phyloP scores from a whole-genome alignment of 2,797 vertebrate genomes.

The Okamejei kenojei region DNA sequence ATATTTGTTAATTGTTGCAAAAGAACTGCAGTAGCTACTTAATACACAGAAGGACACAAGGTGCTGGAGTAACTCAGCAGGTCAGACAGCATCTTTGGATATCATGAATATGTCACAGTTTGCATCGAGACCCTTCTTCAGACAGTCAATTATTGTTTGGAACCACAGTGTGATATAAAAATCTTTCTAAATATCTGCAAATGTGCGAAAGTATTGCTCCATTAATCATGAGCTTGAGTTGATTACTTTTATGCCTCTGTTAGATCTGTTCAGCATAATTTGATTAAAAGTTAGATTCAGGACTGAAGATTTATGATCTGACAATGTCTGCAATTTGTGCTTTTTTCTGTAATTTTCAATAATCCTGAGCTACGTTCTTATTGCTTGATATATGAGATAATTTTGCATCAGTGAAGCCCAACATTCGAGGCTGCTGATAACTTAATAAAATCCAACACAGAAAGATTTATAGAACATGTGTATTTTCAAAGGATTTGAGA shows the following conservation, averaged over 20 bases:
- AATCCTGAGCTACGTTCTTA: background rate
- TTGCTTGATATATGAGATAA: background rate
- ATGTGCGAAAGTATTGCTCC: background rate
- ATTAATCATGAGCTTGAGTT: conserved; percentile 11
- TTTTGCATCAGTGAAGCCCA: background rate
- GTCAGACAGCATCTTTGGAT: no score
- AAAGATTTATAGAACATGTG: background rate
- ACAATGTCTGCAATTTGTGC: background rate
- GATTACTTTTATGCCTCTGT: background rate
- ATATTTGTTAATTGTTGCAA: background rate
- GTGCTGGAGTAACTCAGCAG: no score
- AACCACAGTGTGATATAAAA: background rate
- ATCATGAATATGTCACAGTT: no score
- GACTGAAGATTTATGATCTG: background rate
- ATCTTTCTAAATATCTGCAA: background rate
- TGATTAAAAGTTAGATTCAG: background rate
- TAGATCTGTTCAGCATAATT: conserved; percentile 12
- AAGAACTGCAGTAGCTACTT: no score
- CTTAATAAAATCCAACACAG: background rate
- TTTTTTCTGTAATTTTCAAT: background rate
- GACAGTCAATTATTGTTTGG: background rate
- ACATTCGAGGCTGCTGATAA: background rate
- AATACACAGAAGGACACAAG: no score
- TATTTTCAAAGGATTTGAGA: background rate
- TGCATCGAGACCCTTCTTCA: no score